Evolutionary conservation across 2,113 vertebrate species (phyloP), one percentile per base, ranked within the genome.

Genomic region (Hepsetus odoe): DNA sequence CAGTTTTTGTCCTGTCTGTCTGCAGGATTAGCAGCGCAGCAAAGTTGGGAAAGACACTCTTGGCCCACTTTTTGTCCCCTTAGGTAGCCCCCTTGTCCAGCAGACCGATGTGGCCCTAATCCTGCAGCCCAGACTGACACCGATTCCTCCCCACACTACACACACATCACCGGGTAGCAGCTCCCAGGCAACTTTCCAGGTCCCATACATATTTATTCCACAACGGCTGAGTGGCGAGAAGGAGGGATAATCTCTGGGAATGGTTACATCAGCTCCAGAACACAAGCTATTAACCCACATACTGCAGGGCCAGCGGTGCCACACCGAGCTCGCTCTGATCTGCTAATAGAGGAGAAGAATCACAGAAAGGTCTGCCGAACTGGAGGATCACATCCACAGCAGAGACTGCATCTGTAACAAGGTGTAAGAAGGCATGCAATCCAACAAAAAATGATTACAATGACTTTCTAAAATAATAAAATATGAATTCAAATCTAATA

Each of bases 191-290:
- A 18, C 59, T 20, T 7, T 32, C 28, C 14, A 4, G n/a, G 30
- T 62, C 32, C 33, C 16, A 62, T 32, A 32, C 32, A 62, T 16
- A 62, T 55, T 6, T n/a, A 51, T 11, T 61, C 59, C 4, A 12
- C 56, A 59, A 28, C 13, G 28, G 28, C 32, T 28, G 56, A 33
- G 59, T 62, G 28, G 28, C n/a, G 6, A 13, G 51, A 55, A 55
- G 56, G 26, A 16, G 1, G 58, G 58, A 62, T 62, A 35, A 33
- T 18, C 30, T 62, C 59, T 62, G 14, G 1, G 18, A 33, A 22
- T 62, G 30, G 59, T 62, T 62, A 62, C 59, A 62, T 62, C 30
- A 62, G 59, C 59, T 62, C 18, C 59, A 62, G 51, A 55, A 55
- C 51, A 62, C 2, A 32, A 35, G 28, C 51, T 55, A 55, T 33